These are phyloP conservation scores for Anarrhichthys ocellatus DNA, from an alignment of 2,113 vertebrate genomes.

Conservation along the genomic window DNA sequence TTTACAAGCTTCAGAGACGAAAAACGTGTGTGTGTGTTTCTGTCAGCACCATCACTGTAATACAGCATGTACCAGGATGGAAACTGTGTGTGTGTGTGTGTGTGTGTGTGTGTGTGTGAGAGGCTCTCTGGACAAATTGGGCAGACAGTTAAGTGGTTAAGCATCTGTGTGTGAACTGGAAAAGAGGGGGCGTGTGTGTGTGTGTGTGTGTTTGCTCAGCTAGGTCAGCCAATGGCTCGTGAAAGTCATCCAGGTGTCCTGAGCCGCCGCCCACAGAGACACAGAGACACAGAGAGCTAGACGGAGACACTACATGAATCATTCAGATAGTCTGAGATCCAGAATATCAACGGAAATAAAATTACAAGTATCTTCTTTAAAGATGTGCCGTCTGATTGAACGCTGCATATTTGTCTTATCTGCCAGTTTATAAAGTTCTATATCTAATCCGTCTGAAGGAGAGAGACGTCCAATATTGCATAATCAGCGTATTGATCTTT, in stretches of 20 bases:
- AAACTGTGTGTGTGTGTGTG: conserved; percentile 1
- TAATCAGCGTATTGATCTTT: too few relatives aligned
- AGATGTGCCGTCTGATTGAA: too few relatives aligned
- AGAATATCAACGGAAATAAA: too few relatives aligned
- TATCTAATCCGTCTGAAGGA: too few relatives aligned
- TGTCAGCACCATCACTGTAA: too few relatives aligned
- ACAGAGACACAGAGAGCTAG: conserved; percentile 16
- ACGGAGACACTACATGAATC: too few relatives aligned
- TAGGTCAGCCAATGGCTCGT: conserved; percentile 75
- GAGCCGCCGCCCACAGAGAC: conserved; percentile 58
- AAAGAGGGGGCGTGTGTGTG: conserved; percentile 46
- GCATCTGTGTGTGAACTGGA: conserved; percentile 66
- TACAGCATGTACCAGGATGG: too few relatives aligned
- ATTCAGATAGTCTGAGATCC: too few relatives aligned
- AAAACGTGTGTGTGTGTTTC: not conserved
- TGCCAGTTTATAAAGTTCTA: too few relatives aligned
- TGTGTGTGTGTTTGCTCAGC: conserved; percentile 64
- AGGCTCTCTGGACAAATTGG: conserved; percentile 56
- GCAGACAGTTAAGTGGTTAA: conserved; percentile 65
- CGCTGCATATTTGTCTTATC: too few relatives aligned
- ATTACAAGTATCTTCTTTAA: too few relatives aligned
- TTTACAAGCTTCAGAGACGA: conserved; percentile 2
- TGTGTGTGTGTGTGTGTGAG: conserved; percentile 27
- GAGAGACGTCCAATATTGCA: too few relatives aligned
- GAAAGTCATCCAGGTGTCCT: conserved; percentile 80